These are phyloP conservation scores for Contarinia nasturtii DNA, from an alignment of 1,140 invertebrate genomes.

Conservation along the genomic window DNA sequence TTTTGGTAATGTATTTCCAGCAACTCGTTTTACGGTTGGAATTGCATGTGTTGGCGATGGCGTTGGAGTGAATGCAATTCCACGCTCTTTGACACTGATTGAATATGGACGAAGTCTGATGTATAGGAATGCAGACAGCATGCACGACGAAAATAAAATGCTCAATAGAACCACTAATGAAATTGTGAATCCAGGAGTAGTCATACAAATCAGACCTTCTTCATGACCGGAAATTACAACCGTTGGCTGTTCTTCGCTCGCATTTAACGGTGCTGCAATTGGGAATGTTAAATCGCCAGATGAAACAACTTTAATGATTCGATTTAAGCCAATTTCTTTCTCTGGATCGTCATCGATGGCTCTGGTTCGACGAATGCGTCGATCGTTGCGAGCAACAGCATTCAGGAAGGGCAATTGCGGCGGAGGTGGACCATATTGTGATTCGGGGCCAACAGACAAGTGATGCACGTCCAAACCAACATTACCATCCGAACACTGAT, in stretches of 20 bases:
- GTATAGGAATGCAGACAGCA: constrained; percentile 67
- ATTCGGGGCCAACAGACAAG: constrained; percentile 32
- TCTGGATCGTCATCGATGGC: constrained; percentile 31
- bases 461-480: constrained; percentile 29
- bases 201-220: constrained; percentile 73
- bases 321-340: constrained; percentile 64
- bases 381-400: constrained; percentile 42
- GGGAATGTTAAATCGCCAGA: constrained; percentile 69
- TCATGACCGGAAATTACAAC: constrained; percentile 44
- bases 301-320: constrained; percentile 67
- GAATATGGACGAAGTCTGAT: constrained; percentile 51
- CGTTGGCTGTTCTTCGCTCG: constrained; percentile 25
- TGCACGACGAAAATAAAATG: constrained; percentile 61
- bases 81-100: constrained; percentile 31
- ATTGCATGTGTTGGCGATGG: not conserved
- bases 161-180: constrained; percentile 61
- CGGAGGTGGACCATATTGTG: constrained; percentile 46
- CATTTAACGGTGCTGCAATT: constrained; percentile 38
- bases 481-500: constrained; percentile 56
- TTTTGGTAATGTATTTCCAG: not conserved
- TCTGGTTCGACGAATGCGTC: constrained; percentile 41
- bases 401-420: constrained; percentile 27
- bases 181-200: constrained; percentile 70
- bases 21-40: not conserved
- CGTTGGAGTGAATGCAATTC: not conserved